Percentiles rank a stretch among this genome's conserved stretches.
phyloP scores from a whole-genome alignment of 2,888 invertebrate species.

The Chloroclystis v-ata region DNA sequence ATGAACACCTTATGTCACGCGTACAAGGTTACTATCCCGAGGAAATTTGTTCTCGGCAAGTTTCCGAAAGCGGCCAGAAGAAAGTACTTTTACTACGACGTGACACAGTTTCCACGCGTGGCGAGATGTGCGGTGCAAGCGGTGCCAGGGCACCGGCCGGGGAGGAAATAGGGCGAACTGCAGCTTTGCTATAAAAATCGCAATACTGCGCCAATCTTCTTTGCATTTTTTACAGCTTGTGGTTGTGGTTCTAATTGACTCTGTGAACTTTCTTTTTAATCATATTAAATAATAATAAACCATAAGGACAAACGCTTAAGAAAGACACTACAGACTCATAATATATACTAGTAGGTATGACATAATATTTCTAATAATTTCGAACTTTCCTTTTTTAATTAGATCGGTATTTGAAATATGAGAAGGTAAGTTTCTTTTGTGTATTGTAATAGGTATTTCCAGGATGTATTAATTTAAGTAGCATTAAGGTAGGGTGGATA shows the following conservation, averaged over 20 bases:
- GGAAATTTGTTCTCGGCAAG: conserved; percentile 67
- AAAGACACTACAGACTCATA: too few species aligned
- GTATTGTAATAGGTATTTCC: too few species aligned
- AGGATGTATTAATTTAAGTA: too few species aligned
- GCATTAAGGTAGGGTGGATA: too few species aligned
- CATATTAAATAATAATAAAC: not conserved
- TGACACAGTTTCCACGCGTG: conserved; percentile 73
- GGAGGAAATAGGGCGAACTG: conserved; percentile 33
- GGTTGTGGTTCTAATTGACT: conserved; percentile 3
- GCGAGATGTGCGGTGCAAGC: conserved; percentile 27
- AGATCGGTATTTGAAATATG: too few species aligned
- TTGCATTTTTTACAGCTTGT: conserved; percentile 10
- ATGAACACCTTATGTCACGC: conserved; percentile 66
- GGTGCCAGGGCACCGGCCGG: conserved; percentile 25
- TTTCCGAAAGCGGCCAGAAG: conserved; percentile 75
- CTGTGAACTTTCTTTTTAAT: conserved; percentile 11
- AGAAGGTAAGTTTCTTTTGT: too few species aligned
- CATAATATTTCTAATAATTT: too few species aligned
- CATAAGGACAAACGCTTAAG: too few species aligned
- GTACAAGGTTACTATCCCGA: conserved; percentile 66
- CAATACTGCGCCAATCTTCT: conserved; percentile 11
- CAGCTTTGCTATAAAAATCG: conserved; percentile 27
- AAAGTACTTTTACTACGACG: conserved; percentile 75
- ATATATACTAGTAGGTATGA: too few species aligned
- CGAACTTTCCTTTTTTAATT: too few species aligned